These are phyloP conservation scores for Gonioctena quinquepunctata DNA, from an alignment of 1,140 invertebrate species.

Conservation along the genomic window DNA sequence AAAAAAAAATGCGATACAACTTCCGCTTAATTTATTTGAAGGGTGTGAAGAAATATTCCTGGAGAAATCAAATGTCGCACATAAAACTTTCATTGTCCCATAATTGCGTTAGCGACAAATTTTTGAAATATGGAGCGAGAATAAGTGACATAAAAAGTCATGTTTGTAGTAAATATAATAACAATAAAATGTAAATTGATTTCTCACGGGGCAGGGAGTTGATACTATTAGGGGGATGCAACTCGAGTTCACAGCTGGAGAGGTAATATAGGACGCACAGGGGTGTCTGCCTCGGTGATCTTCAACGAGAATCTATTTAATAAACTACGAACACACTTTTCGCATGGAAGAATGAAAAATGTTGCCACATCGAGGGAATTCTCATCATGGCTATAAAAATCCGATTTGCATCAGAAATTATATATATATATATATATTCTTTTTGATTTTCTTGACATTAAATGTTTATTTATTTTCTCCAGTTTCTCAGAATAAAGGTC, in stretches of 20 bases:
- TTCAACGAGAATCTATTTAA: conserved; percentile 1
- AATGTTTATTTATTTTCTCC: too few relatives aligned
- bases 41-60: too few relatives aligned
- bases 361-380: background rate
- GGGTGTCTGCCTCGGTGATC: conserved; percentile 11
- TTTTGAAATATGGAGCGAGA: conserved; percentile 34
- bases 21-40: background rate
- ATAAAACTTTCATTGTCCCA: conserved; percentile 40
- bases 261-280: conserved; percentile 35
- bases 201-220: conserved; percentile 48
- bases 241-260: conserved; percentile 43
- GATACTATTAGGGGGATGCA: conserved; percentile 35
- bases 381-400: too few relatives aligned
- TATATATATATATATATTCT: too few relatives aligned
- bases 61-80: background rate
- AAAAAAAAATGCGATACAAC: too few relatives aligned
- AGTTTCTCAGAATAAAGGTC: too few relatives aligned
- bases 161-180: conserved; percentile 53
- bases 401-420: too few relatives aligned
- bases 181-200: conserved; percentile 54
- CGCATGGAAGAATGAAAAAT: background rate
- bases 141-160: conserved; percentile 44
- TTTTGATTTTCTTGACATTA: too few relatives aligned
- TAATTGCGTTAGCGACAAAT: conserved; percentile 46
- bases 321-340: background rate